Base-by-base conservation (phyloP, 30 jellyfish, hydroid and myxozoan species). In the Turritopsis dohrnii region DNA sequence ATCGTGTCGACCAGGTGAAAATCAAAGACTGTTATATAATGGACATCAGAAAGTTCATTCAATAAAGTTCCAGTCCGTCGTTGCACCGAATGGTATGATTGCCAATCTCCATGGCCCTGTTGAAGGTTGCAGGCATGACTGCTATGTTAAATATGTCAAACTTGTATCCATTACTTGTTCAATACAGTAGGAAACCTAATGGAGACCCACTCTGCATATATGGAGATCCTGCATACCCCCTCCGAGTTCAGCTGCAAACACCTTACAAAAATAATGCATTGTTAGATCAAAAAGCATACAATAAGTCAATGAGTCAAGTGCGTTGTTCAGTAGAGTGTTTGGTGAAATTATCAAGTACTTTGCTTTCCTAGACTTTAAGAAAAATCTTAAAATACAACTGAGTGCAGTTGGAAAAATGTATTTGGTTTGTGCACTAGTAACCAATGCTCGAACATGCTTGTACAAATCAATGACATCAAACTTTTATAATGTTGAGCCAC, bases 361-460 rank as follows among this genome's bases (percentile, higher is more conserved):
- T 54, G 85, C 93, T 19, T 85, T 80, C 82, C 52, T 60, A 25
- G 95, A 89, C 53, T 89, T 90, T 53, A 81, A 85, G 72, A 82
- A 90, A 41, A 90, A 85, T 74, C 69, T 84, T 24, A 85, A 90
- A 74, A 74, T 82, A 29, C 77, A 82, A 26, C 75, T 90, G 71
- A 75, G 89, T 82, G 86, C 89, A 8, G 95, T 90, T 26, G 97
- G 92, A 19, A 86, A 82, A 53, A 66, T 86, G 84, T 86, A 90
- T 71, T 29, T 22, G 25, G 86, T 82, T 53, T 85, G 95, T 71
- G 90, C 96, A 41, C 28, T 89, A 24, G 73, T 89, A 21, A 52
- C 83, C 18, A 89, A 89, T 85, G 97, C 97, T 54, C 71, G 60
- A 52, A 85, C 87, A 18, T 84, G 92, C 54, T 81, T 89, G 81